Base-by-base conservation (phyloP, 2,888 invertebrate species). In the Limnephilus marmoratus region DNA sequence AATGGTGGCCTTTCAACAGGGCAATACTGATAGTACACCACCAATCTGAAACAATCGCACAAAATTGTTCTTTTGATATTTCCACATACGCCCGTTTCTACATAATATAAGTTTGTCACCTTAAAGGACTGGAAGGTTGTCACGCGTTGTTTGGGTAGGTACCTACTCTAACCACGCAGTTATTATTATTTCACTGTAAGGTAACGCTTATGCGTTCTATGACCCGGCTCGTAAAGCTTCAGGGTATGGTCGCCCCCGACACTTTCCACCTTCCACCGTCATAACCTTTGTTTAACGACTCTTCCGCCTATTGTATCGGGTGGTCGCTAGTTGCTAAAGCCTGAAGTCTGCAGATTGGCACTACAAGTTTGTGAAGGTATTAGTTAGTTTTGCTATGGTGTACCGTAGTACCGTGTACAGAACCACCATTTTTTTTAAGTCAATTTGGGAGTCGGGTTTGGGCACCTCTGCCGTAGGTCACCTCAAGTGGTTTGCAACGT, bases 281-380 rank as follows among this genome's bases (percentile, higher is more conserved):
- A 9, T 68, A 68, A 68, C 68, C 68, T 68, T 68, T 68, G 68
- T 68, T 68, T 68, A 68, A 68, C 68, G 68, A 68, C 9, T 68
- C 68, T 68, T 68, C 68, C 68, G 68, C 68, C 68, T n/a, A 68
- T 68, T 68, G 68, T 68, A 68, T 68, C n/a, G 68, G 68, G 68
- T 68, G 68, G 68, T 68, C n/a, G 7, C 68, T 68, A n/a, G 68
- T 9, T 24, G 24, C 53, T 49, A 41, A 1, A 53, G 15, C 15
- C 53, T 18, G 3, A 15, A 53, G 18, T 18, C 53, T 18, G 53
- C 18, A 53, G 53, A 53, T 53, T 53, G 18, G 5, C 53, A 18
- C 53, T 53, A 53, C 1, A 18, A 15, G 18, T 53, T 53, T 18
- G 18, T 15, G 18, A 53, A 53, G 53, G 18, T 18, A 53, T 53